A percentile compares a stretch with the other conserved stretches of the same genome.
phyloP scores from a whole-genome alignment of 2,888 invertebrate species.

The Drosophila ezoana region DNA sequence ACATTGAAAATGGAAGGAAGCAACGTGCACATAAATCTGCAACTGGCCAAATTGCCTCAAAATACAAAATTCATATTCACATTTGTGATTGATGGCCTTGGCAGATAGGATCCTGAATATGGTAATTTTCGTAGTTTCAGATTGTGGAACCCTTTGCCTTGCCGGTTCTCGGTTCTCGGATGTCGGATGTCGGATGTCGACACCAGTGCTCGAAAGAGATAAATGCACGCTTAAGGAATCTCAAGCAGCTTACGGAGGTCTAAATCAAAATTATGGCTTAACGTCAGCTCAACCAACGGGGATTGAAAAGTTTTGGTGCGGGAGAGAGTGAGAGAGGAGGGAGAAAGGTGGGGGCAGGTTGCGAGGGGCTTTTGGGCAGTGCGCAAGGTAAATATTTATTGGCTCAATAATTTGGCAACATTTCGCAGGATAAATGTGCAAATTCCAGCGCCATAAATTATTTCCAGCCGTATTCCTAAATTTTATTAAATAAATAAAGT shows the following conservation, averaged over 20 bases:
- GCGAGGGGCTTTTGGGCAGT: conserved; percentile 22
- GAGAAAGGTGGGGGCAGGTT: neutral
- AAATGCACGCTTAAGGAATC: conserved; percentile 56
- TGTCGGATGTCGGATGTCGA: conserved; percentile 36
- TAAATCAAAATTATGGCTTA: conserved; percentile 68
- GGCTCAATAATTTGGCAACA: conserved; percentile 74
- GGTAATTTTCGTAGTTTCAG: conserved; percentile 30
- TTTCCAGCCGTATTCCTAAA: conserved; percentile 59
- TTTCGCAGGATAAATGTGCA: conserved; percentile 67
- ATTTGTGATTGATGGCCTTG: conserved; percentile 56
- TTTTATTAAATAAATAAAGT: conserved; percentile 72
- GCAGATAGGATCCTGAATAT: conserved; percentile 30
- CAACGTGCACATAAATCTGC: conserved; percentile 44
- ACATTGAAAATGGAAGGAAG: conserved; percentile 18
- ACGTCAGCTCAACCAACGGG: conserved; percentile 50
- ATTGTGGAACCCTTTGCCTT: conserved; percentile 35
- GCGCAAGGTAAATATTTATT: conserved; percentile 68
- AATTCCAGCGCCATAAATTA: conserved; percentile 66
- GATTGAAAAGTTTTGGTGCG: conserved; percentile 46
- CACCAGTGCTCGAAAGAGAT: conserved; percentile 54
- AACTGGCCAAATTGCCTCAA: conserved; percentile 43
- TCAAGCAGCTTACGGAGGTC: conserved; percentile 48
- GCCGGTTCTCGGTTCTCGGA: no score
- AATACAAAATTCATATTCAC: conserved; percentile 57
- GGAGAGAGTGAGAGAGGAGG: neutral